Base-by-base conservation (phyloP, 1,140 invertebrate genomes). In the Drosophila biarmipes region DNA sequence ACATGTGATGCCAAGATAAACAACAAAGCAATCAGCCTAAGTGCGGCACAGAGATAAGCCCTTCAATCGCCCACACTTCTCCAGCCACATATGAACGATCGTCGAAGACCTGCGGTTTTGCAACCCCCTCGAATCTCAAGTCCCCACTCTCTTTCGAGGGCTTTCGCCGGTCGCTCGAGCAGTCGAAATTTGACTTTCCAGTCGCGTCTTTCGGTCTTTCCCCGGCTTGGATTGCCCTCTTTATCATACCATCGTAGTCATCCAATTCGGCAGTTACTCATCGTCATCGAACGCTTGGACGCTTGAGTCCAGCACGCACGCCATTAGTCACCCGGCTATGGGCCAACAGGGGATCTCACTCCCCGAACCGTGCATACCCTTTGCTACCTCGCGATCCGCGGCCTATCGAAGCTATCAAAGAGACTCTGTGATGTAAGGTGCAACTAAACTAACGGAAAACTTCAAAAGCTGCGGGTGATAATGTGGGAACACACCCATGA, bases 1-100 rank as follows among this genome's bases (percentile, higher is more conserved):
- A 68, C 73, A 76, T 73, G 67, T 71, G 67, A 71, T 71, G 67
- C 31, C 34, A 52, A 64, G 62, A 63, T 82, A 78, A 73, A 73
- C 51, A 46, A 11, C 42, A 56, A 49, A 43, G 62, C 57, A 84
- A 84, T 84, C 74, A 73, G 29, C 10, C 37, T 72, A 66, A 80
- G 78, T 80, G 66, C 59, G 37, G 35, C 31, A 15, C 42, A 46
- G 29, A 63, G 56, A 53, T 71, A 57, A 58, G 46, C 42, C 51
- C 63, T 62, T 27, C 54, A 38, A 34, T 24, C 27, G 24, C 35
- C 19, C 53, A 38, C n/a, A 58, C 21, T 34, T 27, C 45, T 48
- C 15, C 43, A 6, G 11, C 21, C 62, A 48, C 62, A 48, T 37
- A 40, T 62, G 27, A 31, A 34, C 51, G 49, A 68, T 45, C 63